Evolutionary conservation across 2,888 invertebrate genomes (phyloP), one percentile per base, ranked within the genome.

Genomic region (Exephanes ischioxanthus): DNA sequence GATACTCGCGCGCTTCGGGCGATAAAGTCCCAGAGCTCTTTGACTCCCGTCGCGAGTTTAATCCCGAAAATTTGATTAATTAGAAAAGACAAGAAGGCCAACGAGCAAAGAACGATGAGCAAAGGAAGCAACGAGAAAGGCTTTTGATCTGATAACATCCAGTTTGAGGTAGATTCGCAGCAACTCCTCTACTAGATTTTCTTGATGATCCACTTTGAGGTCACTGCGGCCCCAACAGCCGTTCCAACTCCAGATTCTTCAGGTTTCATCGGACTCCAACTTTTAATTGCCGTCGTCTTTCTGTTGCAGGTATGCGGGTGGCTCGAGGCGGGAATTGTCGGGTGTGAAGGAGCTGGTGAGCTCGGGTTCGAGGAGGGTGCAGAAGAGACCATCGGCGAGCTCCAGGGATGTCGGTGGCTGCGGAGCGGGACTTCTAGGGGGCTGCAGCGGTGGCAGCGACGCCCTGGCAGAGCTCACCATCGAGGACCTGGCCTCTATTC

Each of bases 401-500:
- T 90, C 92, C 87, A 90, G 91, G 83, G 92, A 93, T 92, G 89
- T 88, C 16, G 88, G 85, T 67, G 90, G 90, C 79, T 88, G 87
- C 87, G 88, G 88, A 80, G 89, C 89, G 67, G 92, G 92, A 73
- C 85, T 92, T 82, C 87, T 93, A 92, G 92, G 92, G 73, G 91
- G 92, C 66, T 93, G 93, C 89, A 93, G 93, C 86, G 93, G 92
- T 76, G 92, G 93, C 75, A 93, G 87, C 90, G 93, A 93, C 93
- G 93, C 93, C 87, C 92, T 93, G 92, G 92, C 94, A 53, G 93
- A 93, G 87, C 89, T 93, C 86, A 93, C 93, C 75, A 92, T 93
- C 90, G 93, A 93, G 93, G 93, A 93, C 91, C 93, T 93, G 93
- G 93, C 93, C 89, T 93, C 93, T 86, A 92, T 93, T 89, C 93